A percentile compares a stretch with the other conserved stretches of the same genome.
Evolutionary conservation across 2,888 invertebrate species (phyloP).

Genomic region (Protula sp.): DNA sequence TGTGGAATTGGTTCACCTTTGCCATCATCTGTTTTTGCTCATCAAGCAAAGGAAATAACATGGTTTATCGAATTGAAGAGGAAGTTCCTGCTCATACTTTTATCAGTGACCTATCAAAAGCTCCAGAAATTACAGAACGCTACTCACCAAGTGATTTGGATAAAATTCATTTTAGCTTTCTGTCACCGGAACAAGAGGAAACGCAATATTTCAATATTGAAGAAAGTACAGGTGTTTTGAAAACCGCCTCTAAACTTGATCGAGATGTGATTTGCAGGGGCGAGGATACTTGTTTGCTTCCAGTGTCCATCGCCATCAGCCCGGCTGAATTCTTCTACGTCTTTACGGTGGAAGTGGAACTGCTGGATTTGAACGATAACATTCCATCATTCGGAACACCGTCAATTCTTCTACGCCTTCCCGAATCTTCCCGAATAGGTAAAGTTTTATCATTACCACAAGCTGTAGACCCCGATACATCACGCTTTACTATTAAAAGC

Average conservation of each 20-base stretch:
- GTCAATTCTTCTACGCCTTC: constrained; percentile 12
- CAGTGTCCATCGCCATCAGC: constrained; percentile 19
- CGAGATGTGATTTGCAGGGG: constrained; percentile 23
- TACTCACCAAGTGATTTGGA: constrained; percentile 3
- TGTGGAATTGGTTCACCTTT: too few species aligned
- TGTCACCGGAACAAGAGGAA: constrained; percentile 14
- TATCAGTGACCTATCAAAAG: constrained; percentile 40
- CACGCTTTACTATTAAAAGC: constrained; percentile 9
- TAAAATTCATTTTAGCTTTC: constrained; percentile 20
- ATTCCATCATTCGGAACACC: constrained; percentile 18
- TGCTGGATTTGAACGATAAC: constrained; percentile 25
- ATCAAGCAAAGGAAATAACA: too few species aligned
- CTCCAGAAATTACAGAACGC: constrained; percentile 37
- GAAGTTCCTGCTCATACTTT: constrained; percentile 30
- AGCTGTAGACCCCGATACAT: constrained; percentile 22
- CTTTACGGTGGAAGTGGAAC: constrained; percentile 21
- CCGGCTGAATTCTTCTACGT: constrained; percentile 19
- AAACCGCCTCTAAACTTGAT: constrained; percentile 18
- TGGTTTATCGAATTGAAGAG: constrained; percentile 32
- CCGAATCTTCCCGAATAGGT: constrained; percentile 16
- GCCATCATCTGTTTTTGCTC: too few species aligned
- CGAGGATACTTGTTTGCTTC: constrained; percentile 13
- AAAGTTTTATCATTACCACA: constrained; percentile 16
- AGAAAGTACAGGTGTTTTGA: constrained; percentile 18
- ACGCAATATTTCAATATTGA: constrained; percentile 19